A percentile compares a stretch with the other conserved stretches of the same genome.
These are phyloP conservation scores for Tolypeutes matacus DNA, from an alignment of 2,797 vertebrate genomes.

Conservation along the genomic window DNA sequence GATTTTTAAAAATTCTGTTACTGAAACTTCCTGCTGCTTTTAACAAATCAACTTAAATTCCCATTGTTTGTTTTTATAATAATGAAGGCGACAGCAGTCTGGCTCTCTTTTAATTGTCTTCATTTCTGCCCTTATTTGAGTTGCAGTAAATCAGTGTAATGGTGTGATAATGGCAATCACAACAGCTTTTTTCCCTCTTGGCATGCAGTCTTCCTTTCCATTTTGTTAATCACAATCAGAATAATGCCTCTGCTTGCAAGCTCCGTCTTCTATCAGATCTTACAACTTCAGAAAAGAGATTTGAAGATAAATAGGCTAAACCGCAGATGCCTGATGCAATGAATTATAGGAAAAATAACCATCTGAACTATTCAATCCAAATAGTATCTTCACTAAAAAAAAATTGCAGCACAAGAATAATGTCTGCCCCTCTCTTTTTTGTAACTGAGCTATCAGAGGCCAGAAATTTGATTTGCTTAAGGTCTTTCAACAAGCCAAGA, in stretches of 20 bases:
- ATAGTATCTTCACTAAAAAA: not conserved
- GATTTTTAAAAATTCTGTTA: conserved; percentile 27
- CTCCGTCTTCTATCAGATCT: not conserved
- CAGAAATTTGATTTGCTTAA: not conserved
- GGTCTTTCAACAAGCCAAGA: not conserved
- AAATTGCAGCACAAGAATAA: fast-evolving
- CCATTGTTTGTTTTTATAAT: conserved; percentile 66
- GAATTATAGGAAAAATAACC: not conserved
- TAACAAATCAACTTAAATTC: conserved; percentile 51
- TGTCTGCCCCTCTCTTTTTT: fast-evolving
- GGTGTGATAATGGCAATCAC: conserved; percentile 63
- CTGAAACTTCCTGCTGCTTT: conserved; percentile 72
- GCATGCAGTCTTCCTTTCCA: conserved; percentile 48
- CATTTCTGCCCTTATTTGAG: conserved; percentile 21
- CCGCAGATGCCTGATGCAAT: not conserved
- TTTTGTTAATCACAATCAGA: conserved; percentile 67
- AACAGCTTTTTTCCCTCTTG: conserved; percentile 36
- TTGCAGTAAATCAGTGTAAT: conserved; percentile 73
- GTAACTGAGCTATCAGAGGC: fast-evolving
- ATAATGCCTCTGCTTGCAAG: conserved; percentile 65
- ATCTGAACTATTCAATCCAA: fast-evolving
- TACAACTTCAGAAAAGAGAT: conserved; percentile 34
- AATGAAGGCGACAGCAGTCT: conserved; percentile 25
- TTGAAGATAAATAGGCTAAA: conserved; percentile 11
- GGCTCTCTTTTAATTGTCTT: conserved; percentile 68